phyloP scores from a whole-genome alignment of 2,797 vertebrate species.

The Oryzias sinensis region DNA sequence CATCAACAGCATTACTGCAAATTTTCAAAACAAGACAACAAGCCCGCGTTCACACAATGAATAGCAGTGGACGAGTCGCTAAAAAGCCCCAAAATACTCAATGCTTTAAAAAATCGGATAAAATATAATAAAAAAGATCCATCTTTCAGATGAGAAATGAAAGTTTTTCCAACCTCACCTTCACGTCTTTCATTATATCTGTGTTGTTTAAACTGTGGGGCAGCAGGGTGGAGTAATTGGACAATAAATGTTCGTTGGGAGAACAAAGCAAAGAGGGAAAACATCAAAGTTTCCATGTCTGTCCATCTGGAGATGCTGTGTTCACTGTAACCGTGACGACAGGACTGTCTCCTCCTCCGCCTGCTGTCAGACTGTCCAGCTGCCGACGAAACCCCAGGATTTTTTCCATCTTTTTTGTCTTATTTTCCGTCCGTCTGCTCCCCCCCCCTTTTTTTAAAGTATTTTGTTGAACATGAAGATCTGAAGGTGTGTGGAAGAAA shows the following conservation, averaged over 20 bases:
- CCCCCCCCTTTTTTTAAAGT: background rate
- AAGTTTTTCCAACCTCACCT: background rate
- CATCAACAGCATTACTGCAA: too few species aligned
- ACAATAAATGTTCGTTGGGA: constrained; percentile 18
- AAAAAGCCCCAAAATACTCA: too few species aligned
- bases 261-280: constrained; percentile 12
- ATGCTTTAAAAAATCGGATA: too few species aligned
- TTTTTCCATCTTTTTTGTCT: constrained; percentile 14
- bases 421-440: constrained; percentile 13
- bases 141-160: too few species aligned
- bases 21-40: too few species aligned
- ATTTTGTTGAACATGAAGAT: constrained; percentile 32
- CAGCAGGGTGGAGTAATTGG: constrained; percentile 35
- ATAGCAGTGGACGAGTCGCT: too few species aligned
- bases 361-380: constrained; percentile 10
- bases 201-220: constrained; percentile 13
- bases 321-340: constrained; percentile 2
- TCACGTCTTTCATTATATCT: constrained; percentile 13
- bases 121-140: too few species aligned
- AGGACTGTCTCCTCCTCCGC: constrained; percentile 5
- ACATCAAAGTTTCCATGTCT: constrained; percentile 36
- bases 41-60: too few species aligned
- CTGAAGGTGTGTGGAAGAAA: constrained; percentile 27
- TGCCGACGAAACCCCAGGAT: constrained; percentile 11
- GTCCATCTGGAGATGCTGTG: constrained; percentile 15